Conservation (phyloP, 1,140 invertebrate genomes). For the Drosophila sp. region DNA sequence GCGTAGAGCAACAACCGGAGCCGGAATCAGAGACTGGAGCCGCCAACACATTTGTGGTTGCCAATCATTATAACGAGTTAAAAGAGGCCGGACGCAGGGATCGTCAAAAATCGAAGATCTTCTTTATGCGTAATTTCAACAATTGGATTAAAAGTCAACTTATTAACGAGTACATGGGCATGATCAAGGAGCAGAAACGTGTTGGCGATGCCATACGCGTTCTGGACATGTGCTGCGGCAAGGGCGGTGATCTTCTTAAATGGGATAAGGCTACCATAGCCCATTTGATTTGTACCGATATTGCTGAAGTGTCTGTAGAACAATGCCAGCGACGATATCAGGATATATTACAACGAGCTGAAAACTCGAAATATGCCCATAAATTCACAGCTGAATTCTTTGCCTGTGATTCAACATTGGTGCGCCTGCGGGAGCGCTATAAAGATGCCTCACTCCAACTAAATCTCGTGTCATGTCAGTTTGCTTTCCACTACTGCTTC, state of each 20-base stretch:
- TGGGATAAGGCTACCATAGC: slow-evolving; percentile 94
- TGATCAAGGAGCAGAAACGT: slow-evolving; percentile 86
- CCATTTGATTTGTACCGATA: slow-evolving; percentile 97
- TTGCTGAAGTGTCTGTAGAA: slow-evolving; percentile 95
- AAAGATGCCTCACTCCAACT: slow-evolving; percentile 90
- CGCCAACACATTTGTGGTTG: slow-evolving; percentile 87
- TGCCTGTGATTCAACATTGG: slow-evolving; percentile 94
- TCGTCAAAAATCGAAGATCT: slow-evolving; percentile 94
- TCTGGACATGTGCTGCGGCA: slow-evolving; percentile 93
- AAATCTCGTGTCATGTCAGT: slow-evolving; percentile 98
- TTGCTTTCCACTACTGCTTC: slow-evolving; percentile 98
- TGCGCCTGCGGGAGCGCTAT: slow-evolving; percentile 89
- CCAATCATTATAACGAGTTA: slow-evolving; percentile 93
- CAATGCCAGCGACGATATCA: slow-evolving; percentile 91
- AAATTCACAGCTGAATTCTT: slow-evolving; percentile 95
- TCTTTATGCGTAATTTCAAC: slow-evolving; percentile 97
- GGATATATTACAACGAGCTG: slow-evolving; percentile 83
- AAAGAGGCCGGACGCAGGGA: slow-evolving; percentile 91
- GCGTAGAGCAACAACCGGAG: not conserved
- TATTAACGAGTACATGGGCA: slow-evolving; percentile 89
- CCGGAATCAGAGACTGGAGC: slow-evolving; percentile 28
- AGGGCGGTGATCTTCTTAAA: slow-evolving; percentile 98
- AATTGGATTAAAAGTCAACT: slow-evolving; percentile 99
- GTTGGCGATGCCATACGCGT: slow-evolving; percentile 86
- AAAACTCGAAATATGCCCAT: slow-evolving; percentile 79